phyloP scores from a whole-genome alignment of 92 coral and sea anemone species.

The Phenganax stokvisi region DNA sequence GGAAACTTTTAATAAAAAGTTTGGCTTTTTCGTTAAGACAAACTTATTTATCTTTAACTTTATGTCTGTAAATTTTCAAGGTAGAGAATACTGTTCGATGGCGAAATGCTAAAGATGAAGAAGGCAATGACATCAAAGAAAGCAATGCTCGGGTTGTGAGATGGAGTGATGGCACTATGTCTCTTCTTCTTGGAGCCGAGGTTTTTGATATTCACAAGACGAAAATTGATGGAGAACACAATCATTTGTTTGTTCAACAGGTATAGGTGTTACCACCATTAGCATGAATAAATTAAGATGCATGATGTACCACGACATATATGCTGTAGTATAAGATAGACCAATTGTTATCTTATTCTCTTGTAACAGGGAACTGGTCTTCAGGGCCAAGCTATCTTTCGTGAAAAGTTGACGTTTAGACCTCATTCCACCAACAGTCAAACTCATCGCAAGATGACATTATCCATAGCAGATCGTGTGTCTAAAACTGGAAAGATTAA shows the following conservation, averaged over 20 bases:
- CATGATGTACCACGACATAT: background rate
- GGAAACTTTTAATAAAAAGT: background rate
- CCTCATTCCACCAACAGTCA: slow-evolving; percentile 98
- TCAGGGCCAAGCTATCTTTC: slow-evolving; percentile 92
- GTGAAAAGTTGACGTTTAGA: slow-evolving; percentile 89
- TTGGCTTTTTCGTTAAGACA: background rate
- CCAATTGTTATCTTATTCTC: background rate
- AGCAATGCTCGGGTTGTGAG: slow-evolving; percentile 94
- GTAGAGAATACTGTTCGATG: slow-evolving; percentile 96
- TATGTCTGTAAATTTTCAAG: slow-evolving; percentile 31
- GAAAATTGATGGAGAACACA: slow-evolving; percentile 84
- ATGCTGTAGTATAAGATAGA: background rate
- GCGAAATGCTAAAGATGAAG: slow-evolving; percentile 77
- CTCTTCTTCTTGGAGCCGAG: slow-evolving; percentile 83
- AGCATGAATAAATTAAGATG: background rate
- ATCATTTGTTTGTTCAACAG: slow-evolving; percentile 98
- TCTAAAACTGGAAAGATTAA: slow-evolving; percentile 86
- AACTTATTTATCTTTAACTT: background rate
- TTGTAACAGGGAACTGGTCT: slow-evolving; percentile 85
- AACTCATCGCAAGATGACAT: slow-evolving; percentile 91
- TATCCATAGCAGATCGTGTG: slow-evolving; percentile 94
- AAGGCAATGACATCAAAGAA: slow-evolving; percentile 88
- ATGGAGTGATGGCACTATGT: slow-evolving; percentile 96
- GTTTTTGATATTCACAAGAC: slow-evolving; percentile 98
- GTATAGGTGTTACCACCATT: slow-evolving; percentile 22